Evolutionary conservation across 2,797 vertebrate species (phyloP).

Genomic region (Crocidura indochinensis): DNA sequence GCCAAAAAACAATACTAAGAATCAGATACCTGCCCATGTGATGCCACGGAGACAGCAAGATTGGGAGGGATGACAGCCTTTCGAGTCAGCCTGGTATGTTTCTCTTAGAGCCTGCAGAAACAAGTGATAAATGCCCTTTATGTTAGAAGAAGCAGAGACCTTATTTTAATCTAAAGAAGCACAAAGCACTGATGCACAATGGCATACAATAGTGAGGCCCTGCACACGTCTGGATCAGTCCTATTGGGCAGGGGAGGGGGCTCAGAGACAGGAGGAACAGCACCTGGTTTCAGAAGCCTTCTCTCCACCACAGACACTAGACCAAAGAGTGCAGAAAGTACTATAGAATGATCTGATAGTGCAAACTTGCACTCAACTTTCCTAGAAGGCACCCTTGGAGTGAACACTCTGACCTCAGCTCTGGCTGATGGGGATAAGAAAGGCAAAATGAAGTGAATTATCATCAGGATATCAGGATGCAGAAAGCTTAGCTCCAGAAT

Average conservation of each 20-base stretch:
- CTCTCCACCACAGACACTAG: background rate
- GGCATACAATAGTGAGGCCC: background rate
- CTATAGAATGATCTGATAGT: background rate
- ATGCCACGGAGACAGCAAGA: background rate
- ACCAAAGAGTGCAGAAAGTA: background rate
- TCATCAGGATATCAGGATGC: too few relatives aligned
- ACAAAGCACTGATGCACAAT: background rate
- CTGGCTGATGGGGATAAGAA: background rate
- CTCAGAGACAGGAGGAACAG: background rate
- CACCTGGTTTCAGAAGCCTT: background rate
- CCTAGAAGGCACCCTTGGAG: background rate
- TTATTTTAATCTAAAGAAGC: constrained; percentile 25
- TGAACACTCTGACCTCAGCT: background rate
- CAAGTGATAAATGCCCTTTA: background rate
- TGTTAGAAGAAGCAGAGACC: background rate
- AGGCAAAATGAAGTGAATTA: background rate
- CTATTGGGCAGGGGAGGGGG: background rate
- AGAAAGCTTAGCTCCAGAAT: too few relatives aligned
- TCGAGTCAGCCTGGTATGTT: background rate
- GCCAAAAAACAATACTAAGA: too few relatives aligned
- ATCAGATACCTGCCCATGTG: too few relatives aligned
- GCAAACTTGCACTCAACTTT: background rate
- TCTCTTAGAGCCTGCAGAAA: accelerated
- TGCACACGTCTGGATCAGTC: background rate
- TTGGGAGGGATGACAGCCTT: background rate